Percentiles rank a stretch among this genome's conserved stretches.
phyloP scores from a whole-genome alignment of 2,888 invertebrate species.

The Yponomeuta sedellus region DNA sequence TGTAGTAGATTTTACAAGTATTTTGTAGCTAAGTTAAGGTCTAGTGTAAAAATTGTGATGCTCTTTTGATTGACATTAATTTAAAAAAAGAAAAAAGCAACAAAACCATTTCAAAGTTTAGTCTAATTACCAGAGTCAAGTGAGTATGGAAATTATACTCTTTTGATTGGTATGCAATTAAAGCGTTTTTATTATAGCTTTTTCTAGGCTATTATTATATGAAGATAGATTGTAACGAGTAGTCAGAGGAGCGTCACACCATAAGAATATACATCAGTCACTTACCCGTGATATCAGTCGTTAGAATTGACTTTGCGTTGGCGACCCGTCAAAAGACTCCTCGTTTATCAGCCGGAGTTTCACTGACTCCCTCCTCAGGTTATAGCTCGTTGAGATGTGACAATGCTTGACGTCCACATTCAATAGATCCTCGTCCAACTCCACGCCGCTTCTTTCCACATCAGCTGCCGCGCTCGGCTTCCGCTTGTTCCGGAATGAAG shows the following conservation, averaged over 20 bases:
- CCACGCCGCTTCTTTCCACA: constrained; percentile 74
- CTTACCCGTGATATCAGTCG: constrained; percentile 63
- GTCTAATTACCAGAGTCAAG: too few relatives aligned
- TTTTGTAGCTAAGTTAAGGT: too few relatives aligned
- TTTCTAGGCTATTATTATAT: background rate
- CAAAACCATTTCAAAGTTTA: too few relatives aligned
- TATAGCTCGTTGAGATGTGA: constrained; percentile 69
- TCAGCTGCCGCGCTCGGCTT: constrained; percentile 79
- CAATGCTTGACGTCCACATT: constrained; percentile 68
- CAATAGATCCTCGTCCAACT: constrained; percentile 60
- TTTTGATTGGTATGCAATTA: too few relatives aligned
- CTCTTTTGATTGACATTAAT: too few relatives aligned
- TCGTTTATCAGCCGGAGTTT: constrained; percentile 66
- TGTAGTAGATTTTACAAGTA: too few relatives aligned
- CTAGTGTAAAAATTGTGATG: too few relatives aligned
- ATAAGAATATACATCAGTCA: background rate
- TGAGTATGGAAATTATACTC: too few relatives aligned
- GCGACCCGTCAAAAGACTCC: constrained; percentile 63
- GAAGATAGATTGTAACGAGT: constrained; percentile 10
- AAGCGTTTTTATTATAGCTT: too few relatives aligned
- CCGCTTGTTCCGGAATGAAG: constrained; percentile 70
- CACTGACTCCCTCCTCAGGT: constrained; percentile 64
- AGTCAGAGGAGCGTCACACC: background rate
- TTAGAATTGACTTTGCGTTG: constrained; percentile 70
- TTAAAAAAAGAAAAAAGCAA: too few relatives aligned